Evolutionary conservation across 1,140 invertebrate genomes (phyloP), one percentile per base, ranked within the genome.

Genomic region (Nylanderia fulva): DNA sequence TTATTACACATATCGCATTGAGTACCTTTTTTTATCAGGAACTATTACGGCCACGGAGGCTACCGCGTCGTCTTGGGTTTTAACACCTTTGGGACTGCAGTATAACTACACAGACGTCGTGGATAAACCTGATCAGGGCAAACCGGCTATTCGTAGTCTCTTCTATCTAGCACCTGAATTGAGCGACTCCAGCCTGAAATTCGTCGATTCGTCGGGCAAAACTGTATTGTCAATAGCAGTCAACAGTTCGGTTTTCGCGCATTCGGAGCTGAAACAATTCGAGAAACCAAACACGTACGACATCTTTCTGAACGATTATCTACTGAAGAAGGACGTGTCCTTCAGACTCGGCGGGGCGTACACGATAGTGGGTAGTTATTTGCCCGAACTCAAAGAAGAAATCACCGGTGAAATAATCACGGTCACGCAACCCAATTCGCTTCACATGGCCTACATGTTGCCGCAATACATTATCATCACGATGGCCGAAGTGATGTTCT

Each of bases 381-480:
- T 48, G 39, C n/a, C 0, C 90, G 94, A 54, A 87, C 94, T n/a
- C 58, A 48, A 75, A 18, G 7, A 80, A 74, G 58, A 77, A 21
- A 87, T 92, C 2, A 1, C 2, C 0, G 36, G 36, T 13, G 90
- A 93, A 9, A 45, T 94, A 9, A 74, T 95, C 3, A 91, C 92
- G 0, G 91, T 98, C 0, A 97, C 97, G 0, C 90, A 95, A 36
- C 95, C 97, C 1, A 98, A 97, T 90, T 96, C 95, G 0, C 92
- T 99, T 7, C 97, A 97, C 86, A 98, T 99, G 85, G 91, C 98
- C 0, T 98, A 97, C 97, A 95, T 98, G 85, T 92, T 99, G 18
- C 98, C 98, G 0, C 98, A 99, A 92, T 98, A 98, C 92, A 93
- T 98, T 29, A 94, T 98, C 0, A 97, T 99, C 84, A 99, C 98